Evolutionary conservation across 2,888 invertebrate species (phyloP), one percentile per base, ranked within the genome.

Genomic region (Macrosiphum euphorbiae): DNA sequence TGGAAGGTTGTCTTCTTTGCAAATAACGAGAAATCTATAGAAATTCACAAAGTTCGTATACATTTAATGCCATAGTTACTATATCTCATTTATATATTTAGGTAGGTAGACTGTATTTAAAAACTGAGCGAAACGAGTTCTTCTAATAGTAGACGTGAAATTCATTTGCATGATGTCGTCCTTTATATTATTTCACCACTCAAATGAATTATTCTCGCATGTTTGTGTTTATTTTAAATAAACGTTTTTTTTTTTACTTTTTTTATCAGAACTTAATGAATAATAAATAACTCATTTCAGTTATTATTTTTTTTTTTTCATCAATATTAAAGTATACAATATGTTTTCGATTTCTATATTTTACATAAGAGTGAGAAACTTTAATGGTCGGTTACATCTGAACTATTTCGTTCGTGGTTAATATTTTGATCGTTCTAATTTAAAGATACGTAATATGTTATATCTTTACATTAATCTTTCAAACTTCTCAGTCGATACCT

Each of bases 1-100:
- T 44, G 47, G 90, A 91, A 91, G 91, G 91, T 85, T 58, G 58
- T 91, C 91, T 58, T 91, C 85, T 85, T 85, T 58, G 58, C 24
- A 44, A 85, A 58, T 91, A n/a, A 58, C n/a, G 50, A 44, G 35
- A 91, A 85, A 84, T 91, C 41, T 84, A 55, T 84, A 84, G 78
- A 91, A 84, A 84, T 44, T 28, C 10, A 44, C 20, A 28, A 85
- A 61, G 61, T 90, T 28, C 55, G 41, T 91, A 61, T 89, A 78
- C 47, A n/a, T 88, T 88, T 88, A 55, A 88, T 89, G n/a, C 24
- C 47, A 88, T 41, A 88, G 50, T 16, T 35, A 44, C 88, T 26
- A n/a, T 85, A 85, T 91, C 85, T 4, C 20, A 78, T 44, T 26
- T 55, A 35, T 78, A 11, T 47, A 47, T 67, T 58, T n/a, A 88